Base-by-base conservation (phyloP, 1,140 invertebrate genomes). In the Drosophila ambigua region DNA sequence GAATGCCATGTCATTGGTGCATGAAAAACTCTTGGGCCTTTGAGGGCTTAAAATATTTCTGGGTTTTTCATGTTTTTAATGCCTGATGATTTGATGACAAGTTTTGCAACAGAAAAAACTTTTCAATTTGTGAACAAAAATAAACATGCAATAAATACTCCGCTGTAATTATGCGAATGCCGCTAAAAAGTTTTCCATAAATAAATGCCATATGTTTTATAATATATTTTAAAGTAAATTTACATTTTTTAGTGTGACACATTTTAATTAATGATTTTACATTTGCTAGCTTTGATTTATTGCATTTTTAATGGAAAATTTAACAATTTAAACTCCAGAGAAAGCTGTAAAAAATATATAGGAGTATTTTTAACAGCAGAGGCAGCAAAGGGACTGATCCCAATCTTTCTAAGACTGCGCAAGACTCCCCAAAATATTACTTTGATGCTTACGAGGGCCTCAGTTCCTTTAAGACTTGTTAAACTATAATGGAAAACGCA, bases 71-170 rank as follows among this genome's bases (percentile, higher is more conserved):
- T 49, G 41, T 62, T 53, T 53, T 49, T 69, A 20, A 57, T 69
- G 43, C 15, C 4, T 45, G 31, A 1, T 35, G 51, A 57, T 65
- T 68, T 69, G 64, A 11, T 69, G 64, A 50, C 44, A 20, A 20
- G 20, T 20, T 20, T 20, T 20, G 20, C 20, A 2, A 26, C 16
- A 24, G n/a, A 49, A 75, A 75, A 75, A 75, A 54, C 50, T 48
- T 60, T 74, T 75, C 54, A 66, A 61, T 75, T 76, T 55, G 20
- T 58, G 44, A 24, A 58, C 57, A 58, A 44, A 69, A 58, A 68
- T 69, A 35, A 68, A 58, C 64, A 50, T 43, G 50, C 50, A 45
- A 75, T 75, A 75, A 65, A 74, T 64, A 55, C 16, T 43, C 8
- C 46, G 71, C 41, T 64, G 73, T 66, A 50, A 45, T 35, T 54